Evolutionary conservation across 2,797 vertebrate genomes (phyloP).

Genomic region (Aeoliscus strigatus): DNA sequence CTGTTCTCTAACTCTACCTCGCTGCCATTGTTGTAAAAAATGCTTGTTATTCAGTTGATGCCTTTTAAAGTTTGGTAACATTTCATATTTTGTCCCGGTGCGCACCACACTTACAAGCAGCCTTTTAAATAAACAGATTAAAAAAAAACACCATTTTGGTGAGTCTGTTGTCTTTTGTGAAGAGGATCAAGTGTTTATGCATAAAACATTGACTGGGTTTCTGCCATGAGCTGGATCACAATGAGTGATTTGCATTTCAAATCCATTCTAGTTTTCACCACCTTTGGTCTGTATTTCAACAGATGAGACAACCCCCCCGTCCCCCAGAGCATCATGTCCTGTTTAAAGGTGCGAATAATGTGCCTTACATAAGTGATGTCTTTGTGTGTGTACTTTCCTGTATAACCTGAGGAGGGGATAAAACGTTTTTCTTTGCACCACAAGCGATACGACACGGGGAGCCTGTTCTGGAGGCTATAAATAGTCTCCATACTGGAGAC

Average conservation of each 20-base stretch:
- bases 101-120: constrained; percentile 2
- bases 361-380: constrained; percentile 49
- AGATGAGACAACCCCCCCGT: constrained; percentile 3
- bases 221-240: constrained; percentile 17
- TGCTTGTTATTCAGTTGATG: constrained; percentile 11
- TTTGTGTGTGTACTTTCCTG: constrained; percentile 14
- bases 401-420: constrained; percentile 20
- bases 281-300: constrained; percentile 27
- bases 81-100: constrained; percentile 5
- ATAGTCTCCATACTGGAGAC: constrained; percentile 55
- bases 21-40: constrained; percentile 8
- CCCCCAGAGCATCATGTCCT: constrained; percentile 11
- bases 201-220: constrained; percentile 32
- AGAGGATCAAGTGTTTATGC: constrained; percentile 30
- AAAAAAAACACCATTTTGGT: constrained; percentile 26
- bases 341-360: constrained; percentile 49
- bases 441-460: constrained; percentile 31
- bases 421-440: constrained; percentile 32
- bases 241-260: constrained; percentile 63
- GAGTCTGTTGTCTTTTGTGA: constrained; percentile 34
- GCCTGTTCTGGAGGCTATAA: constrained; percentile 56
- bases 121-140: no score
- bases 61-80: constrained; percentile 14
- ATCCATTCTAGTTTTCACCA: constrained; percentile 39
- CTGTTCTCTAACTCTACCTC: constrained; percentile 20